These are phyloP conservation scores for Rhynchophorus ferrugineus DNA, from an alignment of 1,140 invertebrate genomes.

Conservation along the genomic window DNA sequence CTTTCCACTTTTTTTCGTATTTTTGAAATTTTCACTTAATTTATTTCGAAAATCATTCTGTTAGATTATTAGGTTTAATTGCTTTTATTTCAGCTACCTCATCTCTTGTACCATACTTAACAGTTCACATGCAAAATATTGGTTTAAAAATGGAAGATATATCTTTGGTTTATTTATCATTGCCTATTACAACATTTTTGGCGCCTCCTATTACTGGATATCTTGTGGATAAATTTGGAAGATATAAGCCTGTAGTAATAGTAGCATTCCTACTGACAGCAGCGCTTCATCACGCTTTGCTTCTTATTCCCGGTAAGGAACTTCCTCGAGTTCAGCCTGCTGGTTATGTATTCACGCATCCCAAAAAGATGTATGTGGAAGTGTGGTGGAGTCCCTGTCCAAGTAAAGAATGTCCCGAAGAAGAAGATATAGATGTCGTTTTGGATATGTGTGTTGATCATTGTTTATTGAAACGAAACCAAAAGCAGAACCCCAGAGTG, in stretches of 20 bases:
- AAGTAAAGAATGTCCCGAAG: constrained; percentile 63
- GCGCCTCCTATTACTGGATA: constrained; percentile 72
- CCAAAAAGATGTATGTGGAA: constrained; percentile 57
- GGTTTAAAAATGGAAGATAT: constrained; percentile 77
- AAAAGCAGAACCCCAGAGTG: constrained; percentile 4
- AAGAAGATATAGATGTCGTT: constrained; percentile 61
- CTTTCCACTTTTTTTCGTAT: too few species aligned
- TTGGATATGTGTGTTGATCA: constrained; percentile 61
- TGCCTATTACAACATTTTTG: constrained; percentile 73
- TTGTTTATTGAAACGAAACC: constrained; percentile 46
- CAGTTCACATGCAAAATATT: constrained; percentile 81
- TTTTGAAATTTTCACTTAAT: too few species aligned
- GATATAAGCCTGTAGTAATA: constrained; percentile 71
- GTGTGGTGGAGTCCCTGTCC: constrained; percentile 74
- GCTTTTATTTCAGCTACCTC: constrained; percentile 57
- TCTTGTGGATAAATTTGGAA: constrained; percentile 71
- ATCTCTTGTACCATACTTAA: constrained; percentile 72
- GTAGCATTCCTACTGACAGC: constrained; percentile 64
- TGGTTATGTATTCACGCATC: constrained; percentile 64
- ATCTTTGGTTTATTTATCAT: constrained; percentile 71
- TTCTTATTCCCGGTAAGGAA: constrained; percentile 66
- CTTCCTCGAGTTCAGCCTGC: constrained; percentile 60
- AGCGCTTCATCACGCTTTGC: constrained; percentile 61
- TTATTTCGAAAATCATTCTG: not conserved
- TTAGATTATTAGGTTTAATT: not conserved